Evolutionary conservation across 2,797 vertebrate genomes (phyloP).

Genomic region (Gymnothorax javanicus): DNA sequence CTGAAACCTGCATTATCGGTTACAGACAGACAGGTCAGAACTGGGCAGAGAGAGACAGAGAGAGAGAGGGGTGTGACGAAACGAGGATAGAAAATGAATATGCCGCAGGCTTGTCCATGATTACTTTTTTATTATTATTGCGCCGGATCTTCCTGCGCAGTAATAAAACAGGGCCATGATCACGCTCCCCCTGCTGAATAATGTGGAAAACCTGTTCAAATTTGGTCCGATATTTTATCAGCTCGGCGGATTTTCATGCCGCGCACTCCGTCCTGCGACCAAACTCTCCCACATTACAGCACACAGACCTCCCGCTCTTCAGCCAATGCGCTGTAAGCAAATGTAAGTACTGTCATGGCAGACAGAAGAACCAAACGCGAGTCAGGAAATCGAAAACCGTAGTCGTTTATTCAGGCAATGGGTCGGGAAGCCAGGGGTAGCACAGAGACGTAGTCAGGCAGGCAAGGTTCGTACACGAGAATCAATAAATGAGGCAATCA

Average conservation of each 20-base stretch:
- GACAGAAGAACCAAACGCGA: too few species aligned
- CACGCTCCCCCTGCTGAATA: slow-evolving; percentile 49
- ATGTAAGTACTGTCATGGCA: too few species aligned
- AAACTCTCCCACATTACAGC: not conserved
- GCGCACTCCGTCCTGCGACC: slow-evolving; percentile 19
- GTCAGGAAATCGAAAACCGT: too few species aligned
- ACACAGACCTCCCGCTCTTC: not conserved
- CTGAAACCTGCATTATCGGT: too few species aligned
- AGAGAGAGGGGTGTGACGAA: slow-evolving; percentile 55
- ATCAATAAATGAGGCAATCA: too few species aligned
- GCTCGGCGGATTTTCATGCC: slow-evolving; percentile 39
- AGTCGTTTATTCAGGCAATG: too few species aligned
- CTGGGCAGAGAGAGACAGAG: slow-evolving; percentile 42
- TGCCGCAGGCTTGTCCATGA: slow-evolving; percentile 64
- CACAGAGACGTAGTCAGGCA: too few species aligned
- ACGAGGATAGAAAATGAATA: slow-evolving; percentile 68
- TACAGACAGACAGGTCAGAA: not conserved
- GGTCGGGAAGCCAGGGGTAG: too few species aligned
- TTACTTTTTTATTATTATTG: slow-evolving; percentile 72
- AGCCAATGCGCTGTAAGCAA: not conserved
- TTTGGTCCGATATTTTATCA: slow-evolving; percentile 50
- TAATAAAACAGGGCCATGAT: slow-evolving; percentile 66
- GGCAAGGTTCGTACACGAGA: too few species aligned
- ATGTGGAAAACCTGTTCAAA: slow-evolving; percentile 54
- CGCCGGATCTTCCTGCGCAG: slow-evolving; percentile 55